Evolutionary conservation across 2,797 vertebrate genomes (phyloP).

Genomic region (Coilia nasus): DNA sequence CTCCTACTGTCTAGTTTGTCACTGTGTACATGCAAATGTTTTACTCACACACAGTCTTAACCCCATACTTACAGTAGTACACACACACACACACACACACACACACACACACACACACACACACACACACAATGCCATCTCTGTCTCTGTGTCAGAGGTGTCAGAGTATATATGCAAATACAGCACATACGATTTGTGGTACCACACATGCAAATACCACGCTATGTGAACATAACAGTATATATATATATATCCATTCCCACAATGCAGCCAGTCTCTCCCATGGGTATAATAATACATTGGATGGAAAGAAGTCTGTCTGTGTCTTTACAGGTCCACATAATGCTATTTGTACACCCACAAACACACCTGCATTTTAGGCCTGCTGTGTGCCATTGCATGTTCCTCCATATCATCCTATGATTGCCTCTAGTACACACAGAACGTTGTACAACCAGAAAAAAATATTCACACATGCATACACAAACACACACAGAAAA

Average conservation of each 20-base stretch:
- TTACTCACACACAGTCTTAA: not conserved
- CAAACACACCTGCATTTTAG: not conserved
- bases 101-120: not conserved
- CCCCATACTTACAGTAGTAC: not conserved
- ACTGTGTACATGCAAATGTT: constrained; percentile 5
- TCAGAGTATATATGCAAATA: constrained; percentile 19
- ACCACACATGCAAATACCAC: not conserved
- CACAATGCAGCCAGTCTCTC: not conserved
- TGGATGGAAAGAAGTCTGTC: not conserved
- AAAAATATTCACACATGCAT: not conserved
- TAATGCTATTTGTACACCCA: not conserved
- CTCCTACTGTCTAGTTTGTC: constrained; percentile 16
- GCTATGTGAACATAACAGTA: not conserved
- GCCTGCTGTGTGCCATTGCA: not conserved
- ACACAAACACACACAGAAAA: not conserved
- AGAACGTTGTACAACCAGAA: not conserved
- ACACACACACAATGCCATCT: not conserved
- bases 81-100: constrained; percentile 15
- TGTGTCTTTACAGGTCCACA: not conserved
- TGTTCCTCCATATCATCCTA: not conserved
- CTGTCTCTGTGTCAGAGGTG: constrained; percentile 9
- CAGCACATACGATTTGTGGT: constrained; percentile 2
- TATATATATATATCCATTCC: not conserved
- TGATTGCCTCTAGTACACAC: not conserved
- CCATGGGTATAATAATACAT: not conserved